Conservation (phyloP, 2,888 invertebrate genomes). For the Philereme vetulata region DNA sequence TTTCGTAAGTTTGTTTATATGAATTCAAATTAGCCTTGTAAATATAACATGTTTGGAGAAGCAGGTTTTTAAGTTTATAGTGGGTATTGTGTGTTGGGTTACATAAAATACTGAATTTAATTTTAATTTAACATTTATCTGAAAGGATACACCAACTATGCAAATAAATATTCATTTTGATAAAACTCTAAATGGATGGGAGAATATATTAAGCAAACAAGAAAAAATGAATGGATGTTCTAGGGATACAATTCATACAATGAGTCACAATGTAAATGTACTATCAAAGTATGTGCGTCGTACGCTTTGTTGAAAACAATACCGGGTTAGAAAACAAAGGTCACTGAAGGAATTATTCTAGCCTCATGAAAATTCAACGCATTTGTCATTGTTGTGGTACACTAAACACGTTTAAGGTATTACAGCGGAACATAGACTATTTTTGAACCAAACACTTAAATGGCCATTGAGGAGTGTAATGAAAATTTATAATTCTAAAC, state of each 20-base stretch:
- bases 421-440: slow-evolving; percentile 3
- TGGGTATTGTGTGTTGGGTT: background rate
- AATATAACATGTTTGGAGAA: slow-evolving; percentile 17
- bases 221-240: slow-evolving; percentile 35
- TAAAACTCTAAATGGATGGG: slow-evolving; percentile 12
- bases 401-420: slow-evolving; percentile 34
- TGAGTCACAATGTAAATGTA: slow-evolving; percentile 53
- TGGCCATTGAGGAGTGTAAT: too few species aligned
- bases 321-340: slow-evolving; percentile 62
- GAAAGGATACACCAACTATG: background rate
- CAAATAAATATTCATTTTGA: background rate
- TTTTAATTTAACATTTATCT: background rate
- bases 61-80: slow-evolving; percentile 18
- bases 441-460: slow-evolving; percentile 7
- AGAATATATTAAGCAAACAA: slow-evolving; percentile 30
- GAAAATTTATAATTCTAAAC: too few species aligned
- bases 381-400: slow-evolving; percentile 60
- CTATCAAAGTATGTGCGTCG: slow-evolving; percentile 44
- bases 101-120: background rate
- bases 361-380: slow-evolving; percentile 66
- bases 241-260: slow-evolving; percentile 28
- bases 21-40: slow-evolving; percentile 39
- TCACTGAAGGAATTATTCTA: slow-evolving; percentile 66
- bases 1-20: slow-evolving; percentile 48
- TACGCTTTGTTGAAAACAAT: slow-evolving; percentile 57